Evolutionary conservation across 2,888 invertebrate genomes (phyloP), one percentile per base, ranked within the genome.

Genomic region (Chrysotoxum bicinctum): DNA sequence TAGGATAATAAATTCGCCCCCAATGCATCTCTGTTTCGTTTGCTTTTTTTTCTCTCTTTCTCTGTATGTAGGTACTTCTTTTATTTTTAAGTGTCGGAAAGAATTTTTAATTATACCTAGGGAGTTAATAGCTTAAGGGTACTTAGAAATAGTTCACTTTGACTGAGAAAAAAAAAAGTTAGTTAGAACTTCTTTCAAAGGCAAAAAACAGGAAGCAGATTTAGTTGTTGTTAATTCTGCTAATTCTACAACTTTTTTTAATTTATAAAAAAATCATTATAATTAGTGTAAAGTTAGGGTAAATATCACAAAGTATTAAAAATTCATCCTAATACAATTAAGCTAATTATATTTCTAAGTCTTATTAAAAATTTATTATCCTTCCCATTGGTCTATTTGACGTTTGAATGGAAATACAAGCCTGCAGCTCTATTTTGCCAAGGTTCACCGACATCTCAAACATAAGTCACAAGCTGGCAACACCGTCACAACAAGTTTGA

Each of bases 41-140:
- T 45, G 14, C 0, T 74, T 62, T 66, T 45, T 19, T 45, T 2
- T 45, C 45, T 32, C 4, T 5, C 5, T 23, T 23, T 10, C 40
- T 14, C 26, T 21, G 0, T 23, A 1, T 37, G 9, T 16, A 14
- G 16, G 16, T 10, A 40, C 1, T 19, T 21, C 30, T 37, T 21
- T 23, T 23, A 43, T 26, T 43, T 64, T 66, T 64, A 68, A 81
- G 78, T 78, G 52, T 60, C 40, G 30, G 68, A 78, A 54, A 48
- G 54, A 62, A 69, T 74, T 83, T 83, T 78, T 78, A 78, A 78
- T 74, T 73, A 78, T 48, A 32, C 43, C n/a, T 62, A 16, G 19
- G 54, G 80, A 75, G 60, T 23, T 37, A 60, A 68, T 26, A 54
- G 66, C 66, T 82, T 68, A 54, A 73, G 48, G 73, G 62, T 43